These are phyloP conservation scores for Apogon hyalosoma DNA, from an alignment of 2,797 vertebrate genomes.

Conservation along the genomic window DNA sequence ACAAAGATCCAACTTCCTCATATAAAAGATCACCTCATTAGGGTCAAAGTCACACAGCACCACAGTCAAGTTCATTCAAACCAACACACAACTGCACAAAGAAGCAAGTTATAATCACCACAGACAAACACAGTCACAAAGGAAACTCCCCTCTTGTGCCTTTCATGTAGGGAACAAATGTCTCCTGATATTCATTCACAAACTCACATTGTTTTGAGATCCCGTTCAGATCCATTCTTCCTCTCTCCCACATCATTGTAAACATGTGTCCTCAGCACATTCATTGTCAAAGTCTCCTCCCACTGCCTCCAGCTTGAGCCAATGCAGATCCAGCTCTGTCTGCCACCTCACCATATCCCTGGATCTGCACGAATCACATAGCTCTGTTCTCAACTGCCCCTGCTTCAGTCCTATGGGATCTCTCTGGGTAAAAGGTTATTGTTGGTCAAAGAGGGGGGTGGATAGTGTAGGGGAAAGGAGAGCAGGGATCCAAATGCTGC, in stretches of 20 bases:
- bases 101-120: background rate
- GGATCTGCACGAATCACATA: constrained; percentile 66
- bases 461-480: constrained; percentile 19
- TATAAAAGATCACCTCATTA: constrained; percentile 8
- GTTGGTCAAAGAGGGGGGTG: constrained; percentile 34
- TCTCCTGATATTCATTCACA: constrained; percentile 19
- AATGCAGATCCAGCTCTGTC: constrained; percentile 53
- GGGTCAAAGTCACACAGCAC: background rate
- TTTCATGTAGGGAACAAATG: background rate
- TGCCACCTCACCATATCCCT: constrained; percentile 56
- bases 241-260: constrained; percentile 65
- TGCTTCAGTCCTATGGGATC: constrained; percentile 54
- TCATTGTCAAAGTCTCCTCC: constrained; percentile 79
- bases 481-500: background rate
- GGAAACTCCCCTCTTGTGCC: background rate
- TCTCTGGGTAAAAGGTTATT: constrained; percentile 84
- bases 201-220: constrained; percentile 54
- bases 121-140: background rate
- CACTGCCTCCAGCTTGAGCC: constrained; percentile 52
- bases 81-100: constrained; percentile 17
- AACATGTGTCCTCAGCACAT: constrained; percentile 75
- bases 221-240: constrained; percentile 63
- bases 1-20: background rate
- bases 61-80: constrained; percentile 30
- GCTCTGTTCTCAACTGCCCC: constrained; percentile 38